A percentile compares a stretch with the other conserved stretches of the same genome.
Evolutionary conservation across 2,797 vertebrate species (phyloP).

Genomic region (Pitangus sulphuratus): DNA sequence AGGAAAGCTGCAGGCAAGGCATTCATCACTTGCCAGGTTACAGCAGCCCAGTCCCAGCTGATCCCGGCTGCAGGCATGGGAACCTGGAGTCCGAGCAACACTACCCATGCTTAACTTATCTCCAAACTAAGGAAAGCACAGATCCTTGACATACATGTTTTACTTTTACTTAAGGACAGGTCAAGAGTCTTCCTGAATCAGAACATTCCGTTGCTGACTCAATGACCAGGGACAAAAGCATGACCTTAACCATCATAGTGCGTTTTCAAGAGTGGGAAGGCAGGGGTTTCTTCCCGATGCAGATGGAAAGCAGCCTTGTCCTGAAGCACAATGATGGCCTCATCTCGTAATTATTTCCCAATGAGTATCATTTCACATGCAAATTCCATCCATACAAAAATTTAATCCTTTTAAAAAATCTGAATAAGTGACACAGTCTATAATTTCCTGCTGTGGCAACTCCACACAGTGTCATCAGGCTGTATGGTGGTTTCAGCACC

Average conservation of each 20-base stretch:
- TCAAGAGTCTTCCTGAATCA: neutral
- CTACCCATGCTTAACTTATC: neutral
- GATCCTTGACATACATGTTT: neutral
- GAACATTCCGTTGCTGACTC: neutral
- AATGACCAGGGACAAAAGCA: neutral
- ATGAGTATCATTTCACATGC: slow-evolving; percentile 53
- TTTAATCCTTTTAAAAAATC: slow-evolving; percentile 24
- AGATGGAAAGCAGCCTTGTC: neutral
- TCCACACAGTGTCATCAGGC: neutral
- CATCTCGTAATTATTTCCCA: slow-evolving; percentile 46
- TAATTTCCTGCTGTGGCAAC: slow-evolving; percentile 40
- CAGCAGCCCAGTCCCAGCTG: neutral
- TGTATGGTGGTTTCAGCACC: neutral
- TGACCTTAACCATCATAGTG: too few species aligned
- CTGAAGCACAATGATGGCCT: neutral
- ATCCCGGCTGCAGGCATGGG: fast-evolving
- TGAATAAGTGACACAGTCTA: neutral
- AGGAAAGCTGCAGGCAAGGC: neutral
- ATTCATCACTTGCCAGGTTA: fast-evolving
- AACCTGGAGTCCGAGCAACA: fast-evolving
- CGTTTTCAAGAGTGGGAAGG: neutral
- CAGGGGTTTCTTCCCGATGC: neutral
- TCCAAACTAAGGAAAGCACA: neutral
- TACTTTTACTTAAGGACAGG: neutral
- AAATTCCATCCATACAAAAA: slow-evolving; percentile 16